Evolutionary conservation across 2,797 vertebrate genomes (phyloP).

Genomic region (Poliocrania exsul): DNA sequence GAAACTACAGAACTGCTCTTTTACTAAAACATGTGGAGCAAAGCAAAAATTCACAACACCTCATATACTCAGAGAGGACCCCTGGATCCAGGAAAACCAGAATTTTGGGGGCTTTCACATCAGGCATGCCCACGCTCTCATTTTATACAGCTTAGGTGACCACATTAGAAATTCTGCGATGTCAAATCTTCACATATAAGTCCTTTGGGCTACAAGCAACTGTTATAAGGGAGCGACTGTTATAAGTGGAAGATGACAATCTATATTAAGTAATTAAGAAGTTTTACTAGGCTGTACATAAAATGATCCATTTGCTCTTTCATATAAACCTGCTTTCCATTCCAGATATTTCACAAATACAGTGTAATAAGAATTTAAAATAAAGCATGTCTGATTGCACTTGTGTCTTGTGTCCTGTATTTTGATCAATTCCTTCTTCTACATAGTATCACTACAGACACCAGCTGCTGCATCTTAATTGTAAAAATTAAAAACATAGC

Average conservation of each 20-base stretch:
- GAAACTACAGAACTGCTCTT: background rate
- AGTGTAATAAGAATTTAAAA: constrained; percentile 61
- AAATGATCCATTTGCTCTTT: constrained; percentile 2
- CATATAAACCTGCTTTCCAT: constrained; percentile 28
- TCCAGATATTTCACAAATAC: constrained; percentile 23
- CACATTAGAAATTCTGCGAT: background rate
- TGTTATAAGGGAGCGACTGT: background rate
- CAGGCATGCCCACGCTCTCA: background rate
- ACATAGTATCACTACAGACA: background rate
- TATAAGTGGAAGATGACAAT: background rate
- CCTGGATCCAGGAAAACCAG: background rate
- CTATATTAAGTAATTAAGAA: background rate
- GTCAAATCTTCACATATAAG: background rate
- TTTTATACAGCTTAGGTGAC: background rate
- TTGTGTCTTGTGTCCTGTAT: background rate
- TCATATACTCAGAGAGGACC: background rate
- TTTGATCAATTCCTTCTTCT: background rate
- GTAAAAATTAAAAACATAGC: background rate
- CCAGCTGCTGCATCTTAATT: background rate
- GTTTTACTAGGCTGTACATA: background rate
- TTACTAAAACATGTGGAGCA: background rate
- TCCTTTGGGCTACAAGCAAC: background rate
- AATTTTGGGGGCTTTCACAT: background rate
- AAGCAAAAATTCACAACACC: background rate
- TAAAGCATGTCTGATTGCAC: constrained; percentile 59